Conservation (phyloP, 2,113 vertebrate genomes). For the Calonectris borealis region DNA sequence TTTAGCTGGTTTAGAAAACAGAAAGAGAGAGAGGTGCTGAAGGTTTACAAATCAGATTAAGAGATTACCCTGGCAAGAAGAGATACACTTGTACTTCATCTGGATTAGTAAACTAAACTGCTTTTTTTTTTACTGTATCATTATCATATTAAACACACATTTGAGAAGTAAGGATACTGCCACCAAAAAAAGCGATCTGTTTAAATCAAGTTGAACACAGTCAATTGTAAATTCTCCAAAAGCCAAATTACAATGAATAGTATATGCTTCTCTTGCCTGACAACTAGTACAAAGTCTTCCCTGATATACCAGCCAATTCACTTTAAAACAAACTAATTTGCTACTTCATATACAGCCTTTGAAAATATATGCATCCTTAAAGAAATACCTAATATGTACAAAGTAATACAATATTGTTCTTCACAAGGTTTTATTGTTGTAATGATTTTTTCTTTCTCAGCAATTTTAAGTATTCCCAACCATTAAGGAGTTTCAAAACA, state of each 20-base stretch:
- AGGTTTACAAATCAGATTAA: not conserved
- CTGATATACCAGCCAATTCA: not conserved
- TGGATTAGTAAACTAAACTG: not conserved
- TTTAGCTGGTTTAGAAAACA: not conserved
- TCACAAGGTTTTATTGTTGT: not conserved
- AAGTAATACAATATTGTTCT: not conserved
- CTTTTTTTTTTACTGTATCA: not conserved
- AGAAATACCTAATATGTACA: not conserved
- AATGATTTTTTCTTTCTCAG: not conserved
- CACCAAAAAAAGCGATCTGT: not conserved
- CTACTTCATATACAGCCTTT: not conserved
- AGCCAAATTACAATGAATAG: not conserved
- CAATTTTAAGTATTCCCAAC: not conserved
- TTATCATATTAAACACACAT: not conserved
- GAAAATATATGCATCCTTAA: not conserved
- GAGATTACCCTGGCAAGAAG: not conserved
- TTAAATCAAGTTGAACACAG: not conserved
- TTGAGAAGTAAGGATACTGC: not conserved
- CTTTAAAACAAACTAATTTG: not conserved
- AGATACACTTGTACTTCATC: not conserved
- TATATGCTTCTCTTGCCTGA: not conserved
- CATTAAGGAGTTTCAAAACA: not conserved
- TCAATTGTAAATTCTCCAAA: not conserved
- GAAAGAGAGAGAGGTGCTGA: not conserved
- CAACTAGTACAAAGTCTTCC: not conserved